These are phyloP conservation scores for Schizaphis graminum DNA, from an alignment of 2,888 invertebrate species.

Conservation along the genomic window DNA sequence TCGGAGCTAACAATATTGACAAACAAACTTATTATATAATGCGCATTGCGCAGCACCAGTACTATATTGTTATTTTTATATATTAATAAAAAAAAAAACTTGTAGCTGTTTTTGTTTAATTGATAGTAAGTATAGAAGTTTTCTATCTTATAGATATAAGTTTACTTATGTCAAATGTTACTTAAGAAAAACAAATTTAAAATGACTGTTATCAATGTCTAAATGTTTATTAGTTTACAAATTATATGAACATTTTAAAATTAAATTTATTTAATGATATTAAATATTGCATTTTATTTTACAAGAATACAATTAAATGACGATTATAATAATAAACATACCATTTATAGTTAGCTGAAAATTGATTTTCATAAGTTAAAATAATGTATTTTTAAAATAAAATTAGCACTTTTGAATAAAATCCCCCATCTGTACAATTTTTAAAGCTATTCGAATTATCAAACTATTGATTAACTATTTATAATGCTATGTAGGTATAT, in stretches of 20 bases:
- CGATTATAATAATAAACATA: background rate
- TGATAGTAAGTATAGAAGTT: background rate
- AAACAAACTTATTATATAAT: background rate
- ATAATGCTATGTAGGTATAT: no score
- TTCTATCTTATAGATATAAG: background rate
- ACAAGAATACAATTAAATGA: background rate
- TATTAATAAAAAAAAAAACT: background rate
- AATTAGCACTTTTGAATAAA: background rate
- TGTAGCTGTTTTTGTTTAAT: background rate
- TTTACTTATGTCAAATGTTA: background rate
- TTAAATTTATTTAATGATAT: background rate
- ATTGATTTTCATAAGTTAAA: background rate
- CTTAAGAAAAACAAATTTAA: background rate
- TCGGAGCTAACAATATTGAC: background rate
- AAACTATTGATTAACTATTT: background rate
- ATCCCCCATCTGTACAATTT: background rate
- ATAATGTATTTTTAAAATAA: background rate
- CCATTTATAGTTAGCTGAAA: background rate
- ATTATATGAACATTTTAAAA: background rate
- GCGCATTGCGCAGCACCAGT: background rate
- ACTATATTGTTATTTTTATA: background rate
- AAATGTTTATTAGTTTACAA: background rate
- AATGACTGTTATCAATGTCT: background rate
- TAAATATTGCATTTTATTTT: background rate
- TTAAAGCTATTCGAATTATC: background rate